Percentiles rank a stretch among this genome's conserved stretches.
Conservation (phyloP, 37 sponge, comb jelly and placozoan genomes). For the Bolinopsis microptera region DNA sequence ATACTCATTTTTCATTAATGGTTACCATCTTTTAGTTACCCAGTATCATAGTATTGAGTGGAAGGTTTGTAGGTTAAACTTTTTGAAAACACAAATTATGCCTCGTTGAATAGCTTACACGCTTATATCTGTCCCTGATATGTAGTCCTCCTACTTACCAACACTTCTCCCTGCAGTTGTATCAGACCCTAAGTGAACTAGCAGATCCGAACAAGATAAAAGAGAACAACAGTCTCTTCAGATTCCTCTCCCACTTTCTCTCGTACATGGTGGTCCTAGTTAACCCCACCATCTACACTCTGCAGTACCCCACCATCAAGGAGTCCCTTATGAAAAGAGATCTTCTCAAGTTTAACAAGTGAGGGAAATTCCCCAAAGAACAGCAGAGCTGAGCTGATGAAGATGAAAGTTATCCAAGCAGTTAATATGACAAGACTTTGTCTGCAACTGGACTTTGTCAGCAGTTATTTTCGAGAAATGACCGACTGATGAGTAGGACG, state of each 20-base stretch:
- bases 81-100: too few species aligned
- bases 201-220: neutral
- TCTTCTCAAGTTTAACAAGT: conserved; percentile 2
- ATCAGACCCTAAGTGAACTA: neutral
- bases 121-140: too few species aligned
- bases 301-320: conserved; percentile 61
- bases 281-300: conserved; percentile 41
- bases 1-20: too few species aligned
- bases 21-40: too few species aligned
- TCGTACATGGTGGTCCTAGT: conserved; percentile 33
- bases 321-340: conserved; percentile 4
- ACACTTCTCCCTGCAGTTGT: neutral
- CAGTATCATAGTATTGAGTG: neutral
- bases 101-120: too few species aligned
- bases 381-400: too few species aligned
- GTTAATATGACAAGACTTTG: too few species aligned
- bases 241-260: conserved; percentile 7
- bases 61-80: neutral
- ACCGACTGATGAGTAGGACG: too few species aligned
- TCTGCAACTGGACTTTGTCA: neutral
- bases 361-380: neutral
- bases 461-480: too few species aligned
- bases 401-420: too few species aligned
- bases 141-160: too few species aligned
- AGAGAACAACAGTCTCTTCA: neutral